A percentile compares a stretch with the other conserved stretches of the same genome.
phyloP scores from a whole-genome alignment of 2,797 vertebrate species.

The Darevskia nairensis region DNA sequence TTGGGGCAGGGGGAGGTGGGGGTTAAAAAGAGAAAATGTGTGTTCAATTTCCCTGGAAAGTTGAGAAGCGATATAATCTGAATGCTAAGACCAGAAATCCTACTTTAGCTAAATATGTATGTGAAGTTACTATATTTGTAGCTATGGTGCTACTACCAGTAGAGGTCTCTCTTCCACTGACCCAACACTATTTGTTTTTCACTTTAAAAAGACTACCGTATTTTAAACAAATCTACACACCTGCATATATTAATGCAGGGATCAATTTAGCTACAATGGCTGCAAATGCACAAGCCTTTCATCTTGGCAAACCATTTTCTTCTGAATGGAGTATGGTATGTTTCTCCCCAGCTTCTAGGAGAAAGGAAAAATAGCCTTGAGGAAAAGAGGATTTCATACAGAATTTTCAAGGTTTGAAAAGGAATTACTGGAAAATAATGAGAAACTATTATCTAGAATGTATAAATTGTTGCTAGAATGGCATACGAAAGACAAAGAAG shows the following conservation, averaged over 20 bases:
- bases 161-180: constrained; percentile 72
- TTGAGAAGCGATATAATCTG: neutral
- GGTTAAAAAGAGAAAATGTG: neutral
- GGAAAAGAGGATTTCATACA: too few relatives aligned
- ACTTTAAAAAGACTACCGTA: neutral
- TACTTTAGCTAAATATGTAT: accelerated
- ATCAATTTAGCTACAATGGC: neutral
- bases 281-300: neutral
- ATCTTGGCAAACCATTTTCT: neutral
- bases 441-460: too few relatives aligned
- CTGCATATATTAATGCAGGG: neutral
- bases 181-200: constrained; percentile 30
- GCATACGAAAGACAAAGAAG: too few relatives aligned
- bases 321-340: neutral
- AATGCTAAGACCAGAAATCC: neutral
- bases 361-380: neutral
- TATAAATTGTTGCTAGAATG: too few relatives aligned
- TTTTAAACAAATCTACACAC: neutral
- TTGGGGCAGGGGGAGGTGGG: neutral
- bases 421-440: too few relatives aligned
- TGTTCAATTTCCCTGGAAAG: constrained; percentile 12
- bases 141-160: constrained; percentile 54
- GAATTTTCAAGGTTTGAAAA: too few relatives aligned
- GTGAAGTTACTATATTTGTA: neutral
- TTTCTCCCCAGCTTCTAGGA: neutral